Base-by-base conservation (phyloP, 1,140 invertebrate genomes). In the Apis dorsata region DNA sequence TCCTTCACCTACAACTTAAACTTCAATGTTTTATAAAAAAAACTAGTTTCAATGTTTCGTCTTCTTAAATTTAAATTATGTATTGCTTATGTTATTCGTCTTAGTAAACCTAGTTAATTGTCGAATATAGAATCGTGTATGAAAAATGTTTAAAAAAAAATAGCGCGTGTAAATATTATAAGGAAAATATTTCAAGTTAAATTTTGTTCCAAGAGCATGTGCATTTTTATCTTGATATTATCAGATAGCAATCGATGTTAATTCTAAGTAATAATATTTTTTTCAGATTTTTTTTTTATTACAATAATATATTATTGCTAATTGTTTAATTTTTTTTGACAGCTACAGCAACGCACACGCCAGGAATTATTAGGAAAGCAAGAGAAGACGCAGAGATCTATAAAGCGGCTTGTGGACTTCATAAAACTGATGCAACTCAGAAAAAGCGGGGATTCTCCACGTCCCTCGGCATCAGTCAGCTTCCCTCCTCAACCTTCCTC, bases 341-440 rank as follows among this genome's bases (percentile, higher is more conserved):
- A 94, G 93, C 84, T 91, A 59, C 93, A 94, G 81, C 91, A 93
- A n/a, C 92, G 91, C 83, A 91, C 89, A 75, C 91, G 91, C 17
- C 93, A 91, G 88, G 93, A 94, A 69, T 79, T 92, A 76, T 75
- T 92, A 86, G 91, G 89, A 88, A 93, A 94, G 44, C 92, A 94
- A 90, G 93, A 94, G 89, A 93, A 90, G 87, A 93, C 92, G 10
- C 93, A 93, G 89, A 93, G 79, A 60, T 94, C 93, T 59, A 93
- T 94, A 90, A 94, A 93, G 24, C 92, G 93, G 9, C 88, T 94
- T 59, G 89, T 92, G 91, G 93, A 94, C 76, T 94, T 94, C 85
- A 93, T 93, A 90, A 93, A 91, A 69, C 71, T 90, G 90, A 93
- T 94, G 85, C 93, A 94, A 69, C 85, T 85, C 57, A 90, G 69